These are phyloP conservation scores for Decapterus maruadsi DNA, from an alignment of 2,797 vertebrate species.

Conservation along the genomic window DNA sequence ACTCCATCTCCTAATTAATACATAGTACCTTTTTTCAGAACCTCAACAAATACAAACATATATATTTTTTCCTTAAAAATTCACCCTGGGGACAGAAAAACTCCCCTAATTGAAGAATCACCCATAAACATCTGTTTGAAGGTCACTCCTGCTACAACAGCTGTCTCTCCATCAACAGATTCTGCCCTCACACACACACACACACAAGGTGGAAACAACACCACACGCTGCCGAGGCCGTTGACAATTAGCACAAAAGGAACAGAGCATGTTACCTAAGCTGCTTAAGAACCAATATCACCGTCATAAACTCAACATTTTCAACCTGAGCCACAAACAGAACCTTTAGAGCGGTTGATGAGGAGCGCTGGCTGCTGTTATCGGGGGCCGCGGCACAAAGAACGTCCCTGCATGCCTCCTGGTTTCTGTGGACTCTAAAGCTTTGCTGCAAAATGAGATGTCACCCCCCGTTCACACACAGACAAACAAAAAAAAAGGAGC, in stretches of 20 bases:
- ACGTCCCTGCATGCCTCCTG: conserved; percentile 11
- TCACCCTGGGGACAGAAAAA: too few species aligned
- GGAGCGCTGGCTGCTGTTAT: conserved; percentile 54
- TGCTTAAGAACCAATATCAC: conserved; percentile 37
- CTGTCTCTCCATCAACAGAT: too few species aligned
- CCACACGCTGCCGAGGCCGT: too few species aligned
- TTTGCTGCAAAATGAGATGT: conserved; percentile 79
- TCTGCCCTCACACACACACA: too few species aligned
- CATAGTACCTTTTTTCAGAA: too few species aligned
- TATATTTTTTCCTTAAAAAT: too few species aligned
- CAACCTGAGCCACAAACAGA: conserved; percentile 55
- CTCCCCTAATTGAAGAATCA: too few species aligned
- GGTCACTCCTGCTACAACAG: too few species aligned
- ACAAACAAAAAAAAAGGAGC: conserved; percentile 19
- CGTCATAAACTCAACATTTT: conserved; percentile 29
- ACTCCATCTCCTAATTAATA: too few species aligned
- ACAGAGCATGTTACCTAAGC: conserved; percentile 4
- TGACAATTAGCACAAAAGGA: conserved; percentile 4
- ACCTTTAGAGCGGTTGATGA: conserved; percentile 53
- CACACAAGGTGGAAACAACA: too few species aligned
- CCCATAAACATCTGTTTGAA: too few species aligned
- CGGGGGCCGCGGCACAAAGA: conserved; percentile 10
- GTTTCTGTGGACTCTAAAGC: conserved; percentile 78
- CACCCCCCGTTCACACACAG: conserved; percentile 38
- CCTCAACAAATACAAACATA: too few species aligned